phyloP scores from a whole-genome alignment of 2,113 vertebrate genomes.

The Verasper variegatus region DNA sequence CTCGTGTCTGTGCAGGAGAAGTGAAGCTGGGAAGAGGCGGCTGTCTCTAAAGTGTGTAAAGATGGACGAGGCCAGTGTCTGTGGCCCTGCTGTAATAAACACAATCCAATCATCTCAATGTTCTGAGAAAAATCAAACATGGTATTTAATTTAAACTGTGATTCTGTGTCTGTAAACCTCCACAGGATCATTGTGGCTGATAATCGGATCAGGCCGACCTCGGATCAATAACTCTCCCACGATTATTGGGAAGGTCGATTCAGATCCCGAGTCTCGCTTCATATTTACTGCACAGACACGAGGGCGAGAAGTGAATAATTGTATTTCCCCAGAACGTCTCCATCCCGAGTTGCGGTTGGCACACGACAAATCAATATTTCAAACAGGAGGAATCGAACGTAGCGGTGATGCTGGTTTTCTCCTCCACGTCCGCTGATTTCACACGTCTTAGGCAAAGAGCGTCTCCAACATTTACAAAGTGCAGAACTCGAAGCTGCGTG shows the following conservation, averaged over 20 bases:
- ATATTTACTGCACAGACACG: neutral
- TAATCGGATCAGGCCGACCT: neutral
- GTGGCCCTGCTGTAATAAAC: no score
- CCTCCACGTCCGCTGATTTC: neutral
- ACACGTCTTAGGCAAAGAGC: constrained; percentile 11
- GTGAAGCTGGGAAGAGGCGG: neutral
- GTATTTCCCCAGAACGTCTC: neutral
- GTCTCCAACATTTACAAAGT: constrained; percentile 54
- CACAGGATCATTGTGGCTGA: no score
- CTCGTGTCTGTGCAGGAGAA: neutral
- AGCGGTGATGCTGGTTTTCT: constrained; percentile 42
- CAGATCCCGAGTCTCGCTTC: neutral
- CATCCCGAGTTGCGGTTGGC: constrained; percentile 15
- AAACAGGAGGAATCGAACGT: neutral
- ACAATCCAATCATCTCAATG: no score
- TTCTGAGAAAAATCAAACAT: no score
- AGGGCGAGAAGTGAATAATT: neutral
- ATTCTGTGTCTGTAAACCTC: no score
- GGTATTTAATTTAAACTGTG: no score
- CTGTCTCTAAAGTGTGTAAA: neutral
- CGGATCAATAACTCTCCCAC: neutral
- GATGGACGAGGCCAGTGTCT: no score
- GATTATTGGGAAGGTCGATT: neutral
- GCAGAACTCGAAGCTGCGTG: constrained; percentile 50
- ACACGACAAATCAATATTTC: constrained; percentile 20